Evolutionary conservation across 1,140 invertebrate genomes (phyloP).

Genomic region (Berghia stephanieae): DNA sequence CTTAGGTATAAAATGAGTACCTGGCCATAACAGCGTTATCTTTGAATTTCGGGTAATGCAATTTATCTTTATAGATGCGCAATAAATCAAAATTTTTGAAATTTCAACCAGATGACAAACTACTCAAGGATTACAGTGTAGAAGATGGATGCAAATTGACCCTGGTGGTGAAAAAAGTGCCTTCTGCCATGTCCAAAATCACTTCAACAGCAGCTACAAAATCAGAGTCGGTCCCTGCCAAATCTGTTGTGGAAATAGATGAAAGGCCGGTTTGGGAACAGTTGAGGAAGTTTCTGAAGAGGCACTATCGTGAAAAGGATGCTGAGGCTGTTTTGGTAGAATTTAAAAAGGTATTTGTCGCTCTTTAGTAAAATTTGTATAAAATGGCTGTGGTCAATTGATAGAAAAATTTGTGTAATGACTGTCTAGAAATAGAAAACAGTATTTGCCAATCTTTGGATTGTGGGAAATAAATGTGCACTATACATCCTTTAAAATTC

Average conservation of each 20-base stretch:
- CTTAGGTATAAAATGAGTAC: no score
- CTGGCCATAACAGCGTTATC: no score
- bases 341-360: constrained; percentile 64
- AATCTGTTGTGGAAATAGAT: constrained; percentile 13
- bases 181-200: no score
- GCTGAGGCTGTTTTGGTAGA: constrained; percentile 60
- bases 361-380: no score
- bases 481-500: not conserved
- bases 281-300: constrained; percentile 52
- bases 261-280: constrained; percentile 54
- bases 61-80: no score
- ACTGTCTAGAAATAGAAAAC: no score
- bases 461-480: no score
- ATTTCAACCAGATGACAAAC: constrained; percentile 56
- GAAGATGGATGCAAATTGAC: constrained; percentile 59
- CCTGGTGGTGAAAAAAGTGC: constrained; percentile 54
- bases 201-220: constrained; percentile 34
- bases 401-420: no score
- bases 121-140: constrained; percentile 58
- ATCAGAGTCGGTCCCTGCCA: constrained; percentile 18
- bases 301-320: constrained; percentile 62
- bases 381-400: no score
- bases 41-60: no score
- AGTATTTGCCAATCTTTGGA: no score
- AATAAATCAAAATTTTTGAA: no score